Evolutionary conservation across 2,797 vertebrate species (phyloP).

Genomic region (Odontamblyopus lacepedii): DNA sequence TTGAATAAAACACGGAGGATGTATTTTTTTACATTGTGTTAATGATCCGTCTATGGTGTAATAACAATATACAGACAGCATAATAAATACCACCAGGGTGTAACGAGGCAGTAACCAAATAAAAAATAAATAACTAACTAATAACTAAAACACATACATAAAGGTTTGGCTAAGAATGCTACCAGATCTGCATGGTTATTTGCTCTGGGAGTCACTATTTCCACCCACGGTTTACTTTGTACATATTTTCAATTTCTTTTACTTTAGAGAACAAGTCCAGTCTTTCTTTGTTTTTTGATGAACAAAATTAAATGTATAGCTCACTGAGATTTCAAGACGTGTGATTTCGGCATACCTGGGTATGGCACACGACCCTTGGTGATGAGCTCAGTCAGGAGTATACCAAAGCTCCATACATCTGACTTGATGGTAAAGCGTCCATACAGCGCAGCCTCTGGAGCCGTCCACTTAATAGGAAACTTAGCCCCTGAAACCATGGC

Average conservation of each 20-base stretch:
- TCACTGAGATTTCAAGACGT: neutral
- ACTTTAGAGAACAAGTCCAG: neutral
- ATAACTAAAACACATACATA: slow-evolving; percentile 5
- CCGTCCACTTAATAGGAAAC: slow-evolving; percentile 98
- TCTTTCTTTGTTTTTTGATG: neutral
- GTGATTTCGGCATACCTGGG: slow-evolving; percentile 79
- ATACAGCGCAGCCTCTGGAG: slow-evolving; percentile 93
- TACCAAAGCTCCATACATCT: slow-evolving; percentile 97
- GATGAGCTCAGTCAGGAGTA: slow-evolving; percentile 93
- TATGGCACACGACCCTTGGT: slow-evolving; percentile 96
- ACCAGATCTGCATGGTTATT: slow-evolving; percentile 14
- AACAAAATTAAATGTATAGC: neutral
- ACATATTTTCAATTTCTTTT: neutral
- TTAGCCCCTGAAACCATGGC: slow-evolving; percentile 86
- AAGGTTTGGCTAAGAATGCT: neutral
- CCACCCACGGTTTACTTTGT: neutral
- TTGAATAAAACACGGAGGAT: neutral
- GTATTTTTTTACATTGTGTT: neutral
- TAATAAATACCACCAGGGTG: neutral
- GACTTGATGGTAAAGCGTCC: slow-evolving; percentile 97
- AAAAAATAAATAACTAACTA: neutral
- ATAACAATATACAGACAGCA: neutral
- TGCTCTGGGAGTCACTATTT: slow-evolving; percentile 8
- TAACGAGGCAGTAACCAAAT: neutral
- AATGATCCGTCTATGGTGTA: neutral